Conservation (phyloP, 2,113 vertebrate species). For the Saccopteryx bilineata region DNA sequence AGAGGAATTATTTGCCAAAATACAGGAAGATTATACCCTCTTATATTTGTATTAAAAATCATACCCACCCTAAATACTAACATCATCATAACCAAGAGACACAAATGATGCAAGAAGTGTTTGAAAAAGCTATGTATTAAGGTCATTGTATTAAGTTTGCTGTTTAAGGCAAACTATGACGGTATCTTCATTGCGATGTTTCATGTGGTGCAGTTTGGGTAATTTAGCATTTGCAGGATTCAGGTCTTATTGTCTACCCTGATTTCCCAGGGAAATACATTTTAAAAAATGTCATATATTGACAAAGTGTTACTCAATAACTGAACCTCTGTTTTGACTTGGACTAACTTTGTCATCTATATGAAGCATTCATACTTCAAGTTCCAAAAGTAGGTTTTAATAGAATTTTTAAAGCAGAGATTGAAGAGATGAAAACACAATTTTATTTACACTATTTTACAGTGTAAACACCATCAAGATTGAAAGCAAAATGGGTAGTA, state of each 20-base stretch:
- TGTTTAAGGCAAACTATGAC: neutral
- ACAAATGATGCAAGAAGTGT: neutral
- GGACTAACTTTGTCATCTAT: neutral
- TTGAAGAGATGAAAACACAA: neutral
- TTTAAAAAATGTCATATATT: neutral
- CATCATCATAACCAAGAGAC: neutral
- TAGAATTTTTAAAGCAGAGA: neutral
- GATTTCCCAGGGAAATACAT: neutral
- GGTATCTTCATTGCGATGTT: neutral
- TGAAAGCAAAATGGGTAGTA: slow-evolving; percentile 93
- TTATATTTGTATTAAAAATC: neutral
- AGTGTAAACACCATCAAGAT: slow-evolving; percentile 94
- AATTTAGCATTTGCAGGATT: neutral
- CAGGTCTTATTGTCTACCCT: neutral
- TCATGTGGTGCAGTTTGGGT: neutral
- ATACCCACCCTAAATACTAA: neutral
- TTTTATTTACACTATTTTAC: neutral
- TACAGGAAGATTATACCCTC: neutral
- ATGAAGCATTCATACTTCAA: neutral
- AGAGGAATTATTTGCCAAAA: neutral
- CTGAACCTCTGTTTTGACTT: neutral
- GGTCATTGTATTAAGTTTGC: neutral
- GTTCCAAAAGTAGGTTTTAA: neutral
- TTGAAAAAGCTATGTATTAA: neutral
- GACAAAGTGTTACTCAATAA: neutral